A percentile compares a stretch with the other conserved stretches of the same genome.
Conservation (phyloP, 2,113 vertebrate species). For the Microtus ochrogaster region DNA sequence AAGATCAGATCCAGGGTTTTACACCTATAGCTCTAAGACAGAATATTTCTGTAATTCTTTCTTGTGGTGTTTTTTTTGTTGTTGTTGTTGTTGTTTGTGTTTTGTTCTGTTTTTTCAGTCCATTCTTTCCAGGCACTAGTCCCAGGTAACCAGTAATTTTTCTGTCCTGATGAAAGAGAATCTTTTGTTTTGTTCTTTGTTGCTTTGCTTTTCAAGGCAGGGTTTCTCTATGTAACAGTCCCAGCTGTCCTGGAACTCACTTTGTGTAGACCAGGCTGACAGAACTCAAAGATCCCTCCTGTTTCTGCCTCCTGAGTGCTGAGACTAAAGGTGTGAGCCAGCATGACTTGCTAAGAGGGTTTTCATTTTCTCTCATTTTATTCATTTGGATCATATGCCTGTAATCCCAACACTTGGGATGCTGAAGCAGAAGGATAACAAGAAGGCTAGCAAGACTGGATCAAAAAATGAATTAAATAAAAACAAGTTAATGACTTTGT, state of each 20-base stretch:
- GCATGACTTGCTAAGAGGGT: background rate
- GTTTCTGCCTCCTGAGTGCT: background rate
- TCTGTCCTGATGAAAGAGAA: background rate
- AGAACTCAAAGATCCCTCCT: background rate
- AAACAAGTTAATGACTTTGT: background rate
- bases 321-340: background rate
- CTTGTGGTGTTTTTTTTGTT: background rate
- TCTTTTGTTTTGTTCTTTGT: background rate
- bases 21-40: background rate
- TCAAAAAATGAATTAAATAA: background rate
- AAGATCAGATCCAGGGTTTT: background rate
- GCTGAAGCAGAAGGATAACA: background rate
- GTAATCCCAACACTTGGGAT: background rate
- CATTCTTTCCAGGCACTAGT: too few relatives aligned
- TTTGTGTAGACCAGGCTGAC: background rate
- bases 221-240: background rate
- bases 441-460: background rate
- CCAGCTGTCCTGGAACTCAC: background rate
- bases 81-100: too few relatives aligned
- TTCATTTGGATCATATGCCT: background rate
- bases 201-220: background rate
- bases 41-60: slow-evolving; percentile 12
- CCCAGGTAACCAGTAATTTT: slow-evolving; percentile 6
- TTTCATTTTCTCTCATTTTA: slow-evolving; percentile 42
- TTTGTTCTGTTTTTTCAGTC: too few relatives aligned